Evolutionary conservation across 2,888 invertebrate genomes (phyloP).

Genomic region (Spodoptera exigua): DNA sequence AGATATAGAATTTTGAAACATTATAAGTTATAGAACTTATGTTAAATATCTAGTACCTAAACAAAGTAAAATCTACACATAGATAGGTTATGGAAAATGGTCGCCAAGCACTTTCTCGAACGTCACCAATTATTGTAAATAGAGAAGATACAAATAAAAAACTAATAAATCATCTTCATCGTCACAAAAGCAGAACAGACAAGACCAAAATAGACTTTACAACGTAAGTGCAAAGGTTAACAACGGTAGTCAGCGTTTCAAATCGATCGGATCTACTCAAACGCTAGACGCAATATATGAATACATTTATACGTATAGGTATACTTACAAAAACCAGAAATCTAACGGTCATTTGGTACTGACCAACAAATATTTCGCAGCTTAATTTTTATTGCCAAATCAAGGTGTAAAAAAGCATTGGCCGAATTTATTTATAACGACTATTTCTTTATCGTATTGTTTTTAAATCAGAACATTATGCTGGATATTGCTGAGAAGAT

Average conservation of each 20-base stretch:
- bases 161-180: slow-evolving; percentile 1
- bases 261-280: slow-evolving; percentile 38
- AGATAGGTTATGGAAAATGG: no score
- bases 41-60: no score
- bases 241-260: slow-evolving; percentile 26
- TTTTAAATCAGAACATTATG: no score
- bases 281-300: slow-evolving; percentile 13
- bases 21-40: no score
- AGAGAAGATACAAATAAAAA: not conserved
- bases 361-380: no score
- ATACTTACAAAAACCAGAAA: slow-evolving; percentile 33
- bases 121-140: no score
- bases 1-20: no score
- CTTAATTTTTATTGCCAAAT: slow-evolving; percentile 17
- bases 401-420: slow-evolving; percentile 20
- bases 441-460: no score
- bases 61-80: no score
- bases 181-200: not conserved
- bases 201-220: slow-evolving; percentile 31
- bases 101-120: no score
- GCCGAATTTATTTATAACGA: not conserved
- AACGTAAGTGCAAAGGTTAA: slow-evolving; percentile 47
- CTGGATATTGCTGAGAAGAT: no score
- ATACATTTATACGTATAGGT: slow-evolving; percentile 16
- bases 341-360: slow-evolving; percentile 39